A percentile compares a stretch with the other conserved stretches of the same genome.
Evolutionary conservation across 2,888 invertebrate genomes (phyloP).

Genomic region (Drosophila diplacantha): DNA sequence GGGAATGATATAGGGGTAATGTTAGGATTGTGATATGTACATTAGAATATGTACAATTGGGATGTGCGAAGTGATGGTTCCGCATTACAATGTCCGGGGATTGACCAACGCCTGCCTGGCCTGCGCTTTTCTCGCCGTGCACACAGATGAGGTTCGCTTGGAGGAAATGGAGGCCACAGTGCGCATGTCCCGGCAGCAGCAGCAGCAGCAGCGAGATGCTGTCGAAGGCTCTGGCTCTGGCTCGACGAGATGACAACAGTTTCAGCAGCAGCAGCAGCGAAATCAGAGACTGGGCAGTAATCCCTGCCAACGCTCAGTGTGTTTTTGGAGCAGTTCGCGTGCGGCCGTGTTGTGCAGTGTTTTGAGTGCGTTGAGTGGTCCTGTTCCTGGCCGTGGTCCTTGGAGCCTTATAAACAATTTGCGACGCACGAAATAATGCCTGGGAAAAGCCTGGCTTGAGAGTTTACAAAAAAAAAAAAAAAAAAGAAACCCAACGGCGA

Average conservation of each 20-base stretch:
- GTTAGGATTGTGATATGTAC: too few species aligned
- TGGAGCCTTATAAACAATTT: slow-evolving; percentile 20
- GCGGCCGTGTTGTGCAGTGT: slow-evolving; percentile 49
- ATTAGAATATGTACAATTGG: too few species aligned
- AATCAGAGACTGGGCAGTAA: slow-evolving; percentile 29
- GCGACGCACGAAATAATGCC: slow-evolving; percentile 9
- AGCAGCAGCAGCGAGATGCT: slow-evolving; percentile 21
- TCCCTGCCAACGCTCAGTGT: slow-evolving; percentile 51
- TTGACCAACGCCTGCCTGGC: not conserved
- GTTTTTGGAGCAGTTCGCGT: slow-evolving; percentile 58
- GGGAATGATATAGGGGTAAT: too few species aligned
- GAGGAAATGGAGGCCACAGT: not conserved
- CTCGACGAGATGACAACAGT: slow-evolving; percentile 46
- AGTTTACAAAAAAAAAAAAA: not conserved
- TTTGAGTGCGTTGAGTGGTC: slow-evolving; percentile 10
- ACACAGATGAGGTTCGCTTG: not conserved
- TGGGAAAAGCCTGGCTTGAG: not conserved
- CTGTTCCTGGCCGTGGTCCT: slow-evolving; percentile 15
- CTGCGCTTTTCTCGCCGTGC: slow-evolving; percentile 5
- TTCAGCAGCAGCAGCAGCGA: slow-evolving; percentile 25
- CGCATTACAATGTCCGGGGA: not conserved
- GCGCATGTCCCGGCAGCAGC: slow-evolving; percentile 28
- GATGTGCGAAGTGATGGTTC: too few species aligned
- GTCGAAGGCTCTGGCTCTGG: slow-evolving; percentile 21
- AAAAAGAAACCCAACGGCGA: not conserved